phyloP scores from a whole-genome alignment of 1,140 invertebrate species.

The Pararge aegeria region DNA sequence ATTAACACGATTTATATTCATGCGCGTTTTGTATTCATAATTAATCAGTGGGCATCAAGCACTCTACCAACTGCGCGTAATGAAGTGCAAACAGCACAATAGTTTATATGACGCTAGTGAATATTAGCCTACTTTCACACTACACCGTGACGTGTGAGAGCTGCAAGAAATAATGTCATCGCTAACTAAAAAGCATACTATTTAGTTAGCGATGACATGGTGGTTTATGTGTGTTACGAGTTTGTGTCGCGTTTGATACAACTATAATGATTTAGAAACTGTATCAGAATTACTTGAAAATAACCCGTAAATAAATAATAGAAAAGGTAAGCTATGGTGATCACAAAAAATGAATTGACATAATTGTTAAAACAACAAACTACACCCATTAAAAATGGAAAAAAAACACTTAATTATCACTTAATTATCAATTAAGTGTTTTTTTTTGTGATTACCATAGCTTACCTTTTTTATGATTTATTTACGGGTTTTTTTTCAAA shows the following conservation, averaged over 20 bases:
- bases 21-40: background rate
- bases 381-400: too few relatives aligned
- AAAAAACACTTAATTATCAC: too few relatives aligned
- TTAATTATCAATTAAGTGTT: too few relatives aligned
- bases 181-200: too few relatives aligned
- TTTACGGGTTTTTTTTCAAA: too few relatives aligned
- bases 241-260: background rate
- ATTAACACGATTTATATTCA: conserved; percentile 1
- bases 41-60: conserved; percentile 2
- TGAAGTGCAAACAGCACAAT: conserved; percentile 21
- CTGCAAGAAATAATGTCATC: background rate
- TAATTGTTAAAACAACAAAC: too few relatives aligned
- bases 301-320: too few relatives aligned
- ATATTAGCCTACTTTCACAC: conserved; percentile 23
- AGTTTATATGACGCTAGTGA: conserved; percentile 12
- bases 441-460: too few relatives aligned
- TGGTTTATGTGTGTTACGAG: background rate
- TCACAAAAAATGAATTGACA: too few relatives aligned
- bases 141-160: background rate
- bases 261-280: background rate
- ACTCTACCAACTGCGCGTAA: conserved; percentile 11
- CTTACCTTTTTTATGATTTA: too few relatives aligned
- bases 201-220: too few relatives aligned
- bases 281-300: background rate
- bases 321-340: too few relatives aligned